phyloP scores from a whole-genome alignment of 2,797 vertebrate species.

The Amazona ochrocephala region DNA sequence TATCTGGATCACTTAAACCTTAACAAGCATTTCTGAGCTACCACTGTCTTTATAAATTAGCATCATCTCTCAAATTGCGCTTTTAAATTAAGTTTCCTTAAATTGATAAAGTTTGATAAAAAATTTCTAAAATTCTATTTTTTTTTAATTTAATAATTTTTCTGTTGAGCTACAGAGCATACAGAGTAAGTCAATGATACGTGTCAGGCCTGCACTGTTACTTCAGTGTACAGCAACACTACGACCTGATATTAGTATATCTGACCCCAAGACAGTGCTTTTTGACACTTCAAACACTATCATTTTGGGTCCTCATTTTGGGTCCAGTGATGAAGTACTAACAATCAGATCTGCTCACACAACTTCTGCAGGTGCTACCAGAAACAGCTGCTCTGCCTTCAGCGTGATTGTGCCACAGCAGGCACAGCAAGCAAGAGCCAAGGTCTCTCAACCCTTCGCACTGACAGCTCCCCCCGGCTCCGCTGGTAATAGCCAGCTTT shows the following conservation, averaged over 20 bases:
- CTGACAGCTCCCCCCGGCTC: rapidly evolving
- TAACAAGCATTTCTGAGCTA: not conserved
- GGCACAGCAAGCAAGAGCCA: not conserved
- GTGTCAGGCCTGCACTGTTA: not conserved
- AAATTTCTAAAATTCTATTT: not conserved
- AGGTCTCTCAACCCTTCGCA: not conserved
- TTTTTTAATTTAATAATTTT: not conserved
- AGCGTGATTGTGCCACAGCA: not conserved
- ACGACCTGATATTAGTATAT: not conserved
- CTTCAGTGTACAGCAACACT: not conserved
- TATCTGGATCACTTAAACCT: not conserved
- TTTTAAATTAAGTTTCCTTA: not conserved
- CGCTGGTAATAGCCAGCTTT: not conserved
- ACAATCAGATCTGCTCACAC: not conserved
- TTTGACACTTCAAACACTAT: not conserved
- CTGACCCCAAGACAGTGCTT: not conserved
- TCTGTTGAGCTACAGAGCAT: not conserved
- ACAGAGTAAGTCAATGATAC: rapidly evolving
- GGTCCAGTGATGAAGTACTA: not conserved
- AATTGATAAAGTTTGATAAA: not conserved
- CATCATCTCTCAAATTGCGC: not conserved
- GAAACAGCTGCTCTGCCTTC: not conserved
- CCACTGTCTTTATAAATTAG: not conserved
- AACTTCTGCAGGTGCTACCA: not conserved
- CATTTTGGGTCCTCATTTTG: not conserved